A percentile compares a stretch with the other conserved stretches of the same genome.
Conservation (phyloP, 2,113 vertebrate genomes). For the Ammodytes marinus region DNA sequence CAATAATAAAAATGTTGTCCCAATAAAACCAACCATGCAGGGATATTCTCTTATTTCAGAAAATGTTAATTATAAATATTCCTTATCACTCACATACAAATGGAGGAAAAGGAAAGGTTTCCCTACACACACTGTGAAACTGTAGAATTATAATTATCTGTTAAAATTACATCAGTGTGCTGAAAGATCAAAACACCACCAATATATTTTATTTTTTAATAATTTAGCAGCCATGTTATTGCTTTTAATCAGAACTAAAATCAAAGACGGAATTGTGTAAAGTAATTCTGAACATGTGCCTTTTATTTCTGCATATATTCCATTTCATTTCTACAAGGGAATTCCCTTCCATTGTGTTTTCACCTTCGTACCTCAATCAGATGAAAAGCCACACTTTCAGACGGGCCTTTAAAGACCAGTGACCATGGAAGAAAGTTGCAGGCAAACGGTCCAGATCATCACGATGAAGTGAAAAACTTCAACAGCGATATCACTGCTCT, state of each 20-base stretch:
- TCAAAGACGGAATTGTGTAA: slow-evolving; percentile 1
- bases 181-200: slow-evolving; percentile 13
- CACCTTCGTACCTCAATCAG: slow-evolving; percentile 4
- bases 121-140: neutral
- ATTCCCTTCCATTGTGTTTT: slow-evolving; percentile 21
- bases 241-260: too few species aligned
- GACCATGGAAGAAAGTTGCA: slow-evolving; percentile 53
- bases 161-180: slow-evolving; percentile 4
- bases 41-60: neutral
- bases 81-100: neutral
- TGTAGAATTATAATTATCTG: neutral
- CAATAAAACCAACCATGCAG: neutral
- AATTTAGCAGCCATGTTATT: neutral
- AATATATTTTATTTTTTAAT: slow-evolving; percentile 9
- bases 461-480: slow-evolving; percentile 57
- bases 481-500: slow-evolving; percentile 67
- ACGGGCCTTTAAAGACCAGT: slow-evolving; percentile 19
- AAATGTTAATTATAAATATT: slow-evolving; percentile 2
- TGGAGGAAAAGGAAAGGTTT: neutral
- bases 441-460: slow-evolving; percentile 59
- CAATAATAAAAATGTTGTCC: slow-evolving; percentile 7
- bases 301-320: slow-evolving; percentile 20
- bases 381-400: slow-evolving; percentile 36
- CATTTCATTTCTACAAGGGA: slow-evolving; percentile 7
- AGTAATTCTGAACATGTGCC: neutral